Base-by-base conservation (phyloP, 2,797 vertebrate genomes). In the Chelonia mydas region DNA sequence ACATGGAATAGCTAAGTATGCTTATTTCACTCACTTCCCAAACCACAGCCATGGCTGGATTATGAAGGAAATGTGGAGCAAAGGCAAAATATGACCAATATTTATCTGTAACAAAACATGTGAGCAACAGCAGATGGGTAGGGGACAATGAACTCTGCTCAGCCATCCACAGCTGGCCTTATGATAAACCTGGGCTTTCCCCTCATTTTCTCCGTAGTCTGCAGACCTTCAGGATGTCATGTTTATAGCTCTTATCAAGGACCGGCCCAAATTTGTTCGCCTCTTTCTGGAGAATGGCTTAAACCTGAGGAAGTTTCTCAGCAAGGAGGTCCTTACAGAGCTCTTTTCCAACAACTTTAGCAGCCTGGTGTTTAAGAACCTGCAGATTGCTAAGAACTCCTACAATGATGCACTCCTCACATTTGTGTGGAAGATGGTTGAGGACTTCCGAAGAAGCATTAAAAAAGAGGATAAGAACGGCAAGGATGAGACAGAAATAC, bases 261-360 rank as follows among this genome's bases (percentile, higher is more conserved):
- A 98, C 88, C 98, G 98, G 23, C 98, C 98, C 93, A 98, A 98
- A 83, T 98, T 98, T 78, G 98, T 98, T 68, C 98, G 97, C 3
- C 98, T 98, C n/a, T 98, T 98, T n/a, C 93, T 98, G 94, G 98
- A 98, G 88, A 98, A 98, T 0, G 98, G 98, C 81, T 94, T 98
- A 96, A 96, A 98, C 65, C 94, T 98, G 87, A 95, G 97, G 2
- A 98, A 98, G 83, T 98, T 98, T 79, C 98, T 98, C 90, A 98
- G 97, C 74, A 98, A 98, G 0, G 98, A 98, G 7, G 96, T 98
- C 82, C 98, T 98, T 47, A 97, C 97, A 0, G 98, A 98, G n/a
- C 97, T 98, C 78, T 98, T 98, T 92, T 98, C 98, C 1, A 97
- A 97, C 88, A 97, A 98, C 94, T 98, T 98, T 93, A 98, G 98